phyloP scores from a whole-genome alignment of 2,797 vertebrate genomes.

The Crenuchus spilurus region DNA sequence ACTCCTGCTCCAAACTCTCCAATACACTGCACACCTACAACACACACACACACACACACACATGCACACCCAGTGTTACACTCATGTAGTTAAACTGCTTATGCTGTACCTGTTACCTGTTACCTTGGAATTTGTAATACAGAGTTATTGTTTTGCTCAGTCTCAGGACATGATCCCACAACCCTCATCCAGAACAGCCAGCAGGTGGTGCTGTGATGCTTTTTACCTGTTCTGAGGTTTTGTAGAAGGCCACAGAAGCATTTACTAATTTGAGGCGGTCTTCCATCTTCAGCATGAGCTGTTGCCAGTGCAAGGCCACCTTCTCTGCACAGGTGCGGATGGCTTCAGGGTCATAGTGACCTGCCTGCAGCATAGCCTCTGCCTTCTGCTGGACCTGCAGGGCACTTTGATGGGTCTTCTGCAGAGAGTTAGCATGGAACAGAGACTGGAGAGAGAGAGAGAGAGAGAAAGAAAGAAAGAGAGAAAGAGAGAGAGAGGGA shows the following conservation, averaged over 20 bases:
- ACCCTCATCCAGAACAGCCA: not conserved
- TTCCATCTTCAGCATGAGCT: slow-evolving; percentile 99
- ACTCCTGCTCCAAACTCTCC: slow-evolving; percentile 96
- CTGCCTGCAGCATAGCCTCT: slow-evolving; percentile 90
- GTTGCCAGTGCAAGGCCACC: slow-evolving; percentile 96
- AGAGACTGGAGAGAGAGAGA: slow-evolving; percentile 82
- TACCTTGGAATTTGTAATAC: too few relatives aligned
- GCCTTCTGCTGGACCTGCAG: slow-evolving; percentile 98
- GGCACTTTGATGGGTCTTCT: slow-evolving; percentile 98
- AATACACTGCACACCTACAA: slow-evolving; percentile 93
- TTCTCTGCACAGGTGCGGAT: slow-evolving; percentile 94
- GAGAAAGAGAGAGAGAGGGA: too few relatives aligned
- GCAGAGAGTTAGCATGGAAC: slow-evolving; percentile 96
- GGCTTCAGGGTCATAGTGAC: slow-evolving; percentile 92
- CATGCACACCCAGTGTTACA: too few relatives aligned
- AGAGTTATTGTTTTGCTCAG: not conserved
- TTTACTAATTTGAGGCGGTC: slow-evolving; percentile 97
- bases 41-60: not conserved
- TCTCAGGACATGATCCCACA: not conserved
- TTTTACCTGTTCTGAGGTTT: slow-evolving; percentile 95
- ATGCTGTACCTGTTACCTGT: too few relatives aligned
- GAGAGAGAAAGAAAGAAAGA: not conserved
- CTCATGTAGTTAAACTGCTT: too few relatives aligned
- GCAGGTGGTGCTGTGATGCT: not conserved
- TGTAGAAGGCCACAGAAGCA: slow-evolving; percentile 97